phyloP scores from a whole-genome alignment of 2,113 vertebrate genomes.

The Etheostoma cragini region DNA sequence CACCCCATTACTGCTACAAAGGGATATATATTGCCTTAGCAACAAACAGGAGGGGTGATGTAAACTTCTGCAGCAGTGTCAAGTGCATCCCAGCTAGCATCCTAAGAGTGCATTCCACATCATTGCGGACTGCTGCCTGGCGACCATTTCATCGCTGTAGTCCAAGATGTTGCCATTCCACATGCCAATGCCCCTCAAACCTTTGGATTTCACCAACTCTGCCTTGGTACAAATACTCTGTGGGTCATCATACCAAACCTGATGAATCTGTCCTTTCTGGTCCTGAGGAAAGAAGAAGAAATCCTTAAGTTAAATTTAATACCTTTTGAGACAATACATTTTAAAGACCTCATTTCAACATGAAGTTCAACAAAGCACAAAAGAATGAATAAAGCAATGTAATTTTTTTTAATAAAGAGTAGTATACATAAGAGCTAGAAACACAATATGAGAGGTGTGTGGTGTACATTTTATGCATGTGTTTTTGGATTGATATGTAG shows the following conservation, averaged over 20 bases:
- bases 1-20: slow-evolving; percentile 27
- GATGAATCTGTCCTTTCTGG: slow-evolving; percentile 85
- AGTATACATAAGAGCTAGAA: no score
- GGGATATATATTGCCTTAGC: slow-evolving; percentile 50
- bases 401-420: no score
- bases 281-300: slow-evolving; percentile 80
- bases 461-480: no score
- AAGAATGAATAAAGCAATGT: no score
- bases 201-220: slow-evolving; percentile 77
- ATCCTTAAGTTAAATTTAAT: neutral
- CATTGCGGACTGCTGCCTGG: slow-evolving; percentile 85
- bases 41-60: slow-evolving; percentile 41
- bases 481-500: no score
- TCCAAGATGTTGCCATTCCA: slow-evolving; percentile 94
- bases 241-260: slow-evolving; percentile 96
- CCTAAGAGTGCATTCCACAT: slow-evolving; percentile 93
- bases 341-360: neutral
- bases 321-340: neutral
- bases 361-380: no score
- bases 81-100: slow-evolving; percentile 39
- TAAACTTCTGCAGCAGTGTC: slow-evolving; percentile 27
- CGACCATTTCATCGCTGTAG: slow-evolving; percentile 84
- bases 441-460: no score
- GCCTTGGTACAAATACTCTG: slow-evolving; percentile 91
- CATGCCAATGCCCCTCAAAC: slow-evolving; percentile 93